A percentile compares a stretch with the other conserved stretches of the same genome.
Evolutionary conservation across 2,888 invertebrate species (phyloP).

Genomic region (Tryphoninae sp.): DNA sequence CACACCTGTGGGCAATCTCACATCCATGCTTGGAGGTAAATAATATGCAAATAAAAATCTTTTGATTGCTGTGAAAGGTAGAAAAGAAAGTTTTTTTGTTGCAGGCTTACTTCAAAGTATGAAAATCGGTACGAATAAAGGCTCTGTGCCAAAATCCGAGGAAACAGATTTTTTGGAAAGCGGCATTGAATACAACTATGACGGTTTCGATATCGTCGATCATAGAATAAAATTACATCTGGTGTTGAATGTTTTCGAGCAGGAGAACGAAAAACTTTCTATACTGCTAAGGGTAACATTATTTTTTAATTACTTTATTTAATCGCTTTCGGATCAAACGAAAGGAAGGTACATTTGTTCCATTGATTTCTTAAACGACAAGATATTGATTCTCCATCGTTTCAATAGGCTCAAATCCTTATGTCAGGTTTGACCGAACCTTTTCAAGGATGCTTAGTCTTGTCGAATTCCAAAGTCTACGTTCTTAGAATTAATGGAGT

Average conservation of each 20-base stretch:
- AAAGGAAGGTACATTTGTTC: not conserved
- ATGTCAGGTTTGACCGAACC: constrained; percentile 78
- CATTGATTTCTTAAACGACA: constrained; percentile 3
- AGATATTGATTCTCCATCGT: constrained; percentile 8
- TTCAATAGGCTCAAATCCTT: constrained; percentile 78
- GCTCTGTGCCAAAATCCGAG: constrained; percentile 77
- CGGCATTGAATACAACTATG: constrained; percentile 83
- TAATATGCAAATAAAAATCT: constrained; percentile 42
- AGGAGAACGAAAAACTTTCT: constrained; percentile 83
- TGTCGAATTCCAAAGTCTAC: constrained; percentile 83
- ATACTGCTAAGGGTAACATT: constrained; percentile 82
- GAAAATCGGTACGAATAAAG: constrained; percentile 80
- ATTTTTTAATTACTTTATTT: constrained; percentile 16
- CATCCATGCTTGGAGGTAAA: constrained; percentile 82
- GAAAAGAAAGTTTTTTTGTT: constrained; percentile 16
- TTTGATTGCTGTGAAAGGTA: not conserved
- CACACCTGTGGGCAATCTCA: constrained; percentile 74
- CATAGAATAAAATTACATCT: constrained; percentile 84
- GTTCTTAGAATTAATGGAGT: constrained; percentile 82
- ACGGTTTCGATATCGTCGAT: constrained; percentile 83
- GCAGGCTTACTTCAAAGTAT: constrained; percentile 82
- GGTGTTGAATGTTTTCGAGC: constrained; percentile 83
- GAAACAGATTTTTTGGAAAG: constrained; percentile 70
- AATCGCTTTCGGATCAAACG: not conserved
- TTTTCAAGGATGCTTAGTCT: constrained; percentile 82